Evolutionary conservation across 2,888 invertebrate species (phyloP).

Genomic region (Xestia xanthographa): DNA sequence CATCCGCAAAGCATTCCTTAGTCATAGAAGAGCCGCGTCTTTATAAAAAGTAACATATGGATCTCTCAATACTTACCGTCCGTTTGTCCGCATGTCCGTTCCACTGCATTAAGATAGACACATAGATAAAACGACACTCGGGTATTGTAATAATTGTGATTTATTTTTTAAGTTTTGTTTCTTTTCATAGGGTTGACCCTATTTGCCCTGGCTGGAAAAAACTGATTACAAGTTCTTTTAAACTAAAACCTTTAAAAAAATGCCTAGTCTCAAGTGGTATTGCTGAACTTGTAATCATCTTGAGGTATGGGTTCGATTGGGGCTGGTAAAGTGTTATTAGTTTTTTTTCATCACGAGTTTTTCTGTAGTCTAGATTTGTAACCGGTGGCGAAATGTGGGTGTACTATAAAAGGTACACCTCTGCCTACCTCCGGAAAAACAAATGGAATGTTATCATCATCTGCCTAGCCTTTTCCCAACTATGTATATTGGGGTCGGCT

Average conservation of each 20-base stretch:
- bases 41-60: constrained; percentile 76
- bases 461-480: too few species aligned
- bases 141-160: constrained; percentile 86
- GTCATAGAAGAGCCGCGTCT: constrained; percentile 62
- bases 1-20: constrained; percentile 66
- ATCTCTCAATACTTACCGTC: constrained; percentile 80
- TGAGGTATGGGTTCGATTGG: not conserved
- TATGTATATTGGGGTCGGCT: too few species aligned
- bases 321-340: not conserved
- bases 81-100: constrained; percentile 76
- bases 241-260: not conserved
- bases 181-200: constrained; percentile 61
- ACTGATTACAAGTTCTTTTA: not conserved
- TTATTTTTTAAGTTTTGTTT: constrained; percentile 75
- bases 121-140: constrained; percentile 79
- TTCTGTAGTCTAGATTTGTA: not conserved
- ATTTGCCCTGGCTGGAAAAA: constrained; percentile 20
- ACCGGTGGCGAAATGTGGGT: not conserved
- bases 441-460: not conserved
- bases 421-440: not conserved
- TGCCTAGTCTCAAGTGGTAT: not conserved
- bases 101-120: constrained; percentile 84
- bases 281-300: not conserved
- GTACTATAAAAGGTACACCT: not conserved
- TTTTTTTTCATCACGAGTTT: not conserved